Conservation (phyloP, 2,113 vertebrate species). For the Microtus ochrogaster region DNA sequence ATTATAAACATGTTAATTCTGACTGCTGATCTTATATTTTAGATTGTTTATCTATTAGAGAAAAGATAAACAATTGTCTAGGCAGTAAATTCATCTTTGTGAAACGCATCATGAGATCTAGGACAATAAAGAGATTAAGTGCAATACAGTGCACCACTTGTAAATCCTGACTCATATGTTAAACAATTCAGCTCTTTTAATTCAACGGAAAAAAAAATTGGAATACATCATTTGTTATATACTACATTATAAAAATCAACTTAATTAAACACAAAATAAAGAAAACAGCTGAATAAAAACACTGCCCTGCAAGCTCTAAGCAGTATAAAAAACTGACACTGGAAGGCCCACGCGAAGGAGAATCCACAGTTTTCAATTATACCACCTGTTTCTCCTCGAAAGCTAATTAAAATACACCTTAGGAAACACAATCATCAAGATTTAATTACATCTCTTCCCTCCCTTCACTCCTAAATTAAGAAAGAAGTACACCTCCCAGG, state of each 20-base stretch:
- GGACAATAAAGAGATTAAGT: background rate
- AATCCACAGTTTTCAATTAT: constrained; percentile 62
- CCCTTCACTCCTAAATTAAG: constrained; percentile 60
- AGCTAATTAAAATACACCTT: constrained; percentile 78
- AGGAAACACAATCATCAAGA: constrained; percentile 65
- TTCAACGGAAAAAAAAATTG: background rate
- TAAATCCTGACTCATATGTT: constrained; percentile 43
- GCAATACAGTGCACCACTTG: constrained; percentile 3
- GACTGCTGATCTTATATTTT: constrained; percentile 30
- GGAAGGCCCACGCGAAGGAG: constrained; percentile 40
- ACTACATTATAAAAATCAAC: constrained; percentile 30
- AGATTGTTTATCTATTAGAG: background rate
- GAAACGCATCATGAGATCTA: constrained; percentile 2
- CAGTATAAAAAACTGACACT: constrained; percentile 4
- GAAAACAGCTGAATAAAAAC: background rate
- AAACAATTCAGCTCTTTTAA: constrained; percentile 25
- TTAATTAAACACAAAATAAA: constrained; percentile 42
- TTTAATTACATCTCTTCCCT: constrained; percentile 74
- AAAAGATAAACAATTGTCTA: background rate
- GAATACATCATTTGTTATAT: constrained; percentile 11
- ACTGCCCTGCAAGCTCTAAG: background rate
- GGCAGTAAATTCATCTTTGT: constrained; percentile 48
- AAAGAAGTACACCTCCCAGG: constrained; percentile 37
- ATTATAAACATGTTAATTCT: constrained; percentile 32
- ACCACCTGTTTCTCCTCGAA: constrained; percentile 62